Percentiles rank a stretch among this genome's conserved stretches.
Evolutionary conservation across 2,113 vertebrate species (phyloP).

Genomic region (Aegithalos caudatus): DNA sequence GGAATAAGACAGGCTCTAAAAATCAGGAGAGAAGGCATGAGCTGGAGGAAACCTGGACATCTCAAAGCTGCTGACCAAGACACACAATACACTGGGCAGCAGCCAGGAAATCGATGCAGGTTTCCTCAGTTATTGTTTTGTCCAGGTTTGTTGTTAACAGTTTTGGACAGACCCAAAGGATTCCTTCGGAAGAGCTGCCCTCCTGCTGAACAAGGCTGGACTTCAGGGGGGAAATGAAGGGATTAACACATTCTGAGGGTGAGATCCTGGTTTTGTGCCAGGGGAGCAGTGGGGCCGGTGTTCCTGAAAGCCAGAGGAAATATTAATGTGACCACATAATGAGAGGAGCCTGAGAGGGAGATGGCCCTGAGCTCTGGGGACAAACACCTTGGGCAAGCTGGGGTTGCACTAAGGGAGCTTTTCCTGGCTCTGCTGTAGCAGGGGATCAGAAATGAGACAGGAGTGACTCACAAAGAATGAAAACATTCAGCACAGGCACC

Average conservation of each 20-base stretch:
- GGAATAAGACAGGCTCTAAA: background rate
- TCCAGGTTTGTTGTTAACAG: background rate
- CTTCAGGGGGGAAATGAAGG: background rate
- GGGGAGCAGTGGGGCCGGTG: background rate
- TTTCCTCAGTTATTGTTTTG: background rate
- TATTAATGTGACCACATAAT: accelerated
- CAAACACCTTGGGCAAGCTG: background rate
- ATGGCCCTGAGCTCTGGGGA: background rate
- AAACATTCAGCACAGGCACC: background rate
- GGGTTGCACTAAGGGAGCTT: background rate
- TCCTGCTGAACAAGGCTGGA: background rate
- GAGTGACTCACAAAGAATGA: background rate
- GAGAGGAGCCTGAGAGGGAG: background rate
- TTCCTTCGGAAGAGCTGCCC: background rate
- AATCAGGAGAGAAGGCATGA: background rate
- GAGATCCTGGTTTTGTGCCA: background rate
- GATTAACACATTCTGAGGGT: background rate
- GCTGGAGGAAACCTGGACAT: background rate
- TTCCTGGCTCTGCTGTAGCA: background rate
- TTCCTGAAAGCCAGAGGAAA: background rate
- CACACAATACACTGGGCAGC: background rate
- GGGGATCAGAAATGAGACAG: background rate
- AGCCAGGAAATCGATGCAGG: background rate
- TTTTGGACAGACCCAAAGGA: background rate
- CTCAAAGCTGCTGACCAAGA: background rate